Base-by-base conservation (phyloP, 2,797 vertebrate species). In the Periophthalmus magnuspinnatus region DNA sequence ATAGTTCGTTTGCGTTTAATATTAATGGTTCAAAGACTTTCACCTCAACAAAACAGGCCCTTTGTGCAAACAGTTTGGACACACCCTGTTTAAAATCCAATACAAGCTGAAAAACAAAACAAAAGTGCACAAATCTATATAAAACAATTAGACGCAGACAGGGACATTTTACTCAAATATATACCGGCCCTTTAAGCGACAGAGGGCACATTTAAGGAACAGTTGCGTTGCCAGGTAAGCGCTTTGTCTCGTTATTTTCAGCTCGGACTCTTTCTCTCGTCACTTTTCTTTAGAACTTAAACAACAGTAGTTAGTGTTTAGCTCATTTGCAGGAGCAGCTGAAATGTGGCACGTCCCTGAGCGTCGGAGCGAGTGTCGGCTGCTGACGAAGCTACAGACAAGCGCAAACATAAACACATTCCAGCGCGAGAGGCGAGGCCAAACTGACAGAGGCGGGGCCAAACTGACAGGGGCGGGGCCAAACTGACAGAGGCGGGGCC, bases 351-450 rank as follows among this genome's bases (percentile, higher is more conserved):
- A 70, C 67, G 76, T 69, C 47, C 34, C 70, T 22, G 62, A 79
- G 70, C n/a, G 66, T 70, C 33, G 0, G 47, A 82, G 77, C 84
- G 84, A 72, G 81, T 32, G 7, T 47, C 52, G 74, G 78, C 47
- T 75, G 72, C 69, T 78, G 81, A 86, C 59, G 9, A 78, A 69
- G 79, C 81, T 79, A 41, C 70, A 58, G 75, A 67, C 74, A 5
- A 16, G 4, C 50, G 60, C 74, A 78, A 85, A 86, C 77, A 87
- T 77, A 88, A 83, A 83, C 63, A 68, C 81, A 90, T 90, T 87
- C 87, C 84, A 85, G 69, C 71, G 84, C 75, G 81, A 76, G 45
- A 80, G 41, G 65, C n/a, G 68, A 67, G 74, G 72, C 47, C 48
- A n/a, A n/a, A n/a, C 19, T 68, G 34, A 66, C 45, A 63, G 72